phyloP scores from a whole-genome alignment of 2,797 vertebrate species.

The Euthynnus affinis region DNA sequence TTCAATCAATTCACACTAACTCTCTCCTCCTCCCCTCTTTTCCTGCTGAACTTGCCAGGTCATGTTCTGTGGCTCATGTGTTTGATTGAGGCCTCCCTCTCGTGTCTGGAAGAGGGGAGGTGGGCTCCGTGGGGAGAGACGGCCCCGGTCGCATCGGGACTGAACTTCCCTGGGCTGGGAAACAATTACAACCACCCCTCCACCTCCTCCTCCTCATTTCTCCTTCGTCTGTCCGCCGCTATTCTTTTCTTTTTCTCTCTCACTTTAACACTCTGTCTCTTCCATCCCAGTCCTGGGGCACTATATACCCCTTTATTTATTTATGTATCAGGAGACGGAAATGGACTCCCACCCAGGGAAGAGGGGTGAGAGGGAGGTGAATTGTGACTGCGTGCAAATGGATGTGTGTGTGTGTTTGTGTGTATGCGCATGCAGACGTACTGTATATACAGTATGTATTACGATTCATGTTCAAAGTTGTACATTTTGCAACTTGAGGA shows the following conservation, averaged over 20 bases:
- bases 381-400: slow-evolving; percentile 56
- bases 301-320: slow-evolving; percentile 81
- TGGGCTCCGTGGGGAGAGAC: slow-evolving; percentile 64
- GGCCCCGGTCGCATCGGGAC: slow-evolving; percentile 59
- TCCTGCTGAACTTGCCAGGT: slow-evolving; percentile 79
- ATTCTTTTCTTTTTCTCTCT: slow-evolving; percentile 64
- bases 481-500: slow-evolving; percentile 7
- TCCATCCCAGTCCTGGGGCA: slow-evolving; percentile 78
- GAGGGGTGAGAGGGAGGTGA: slow-evolving; percentile 80
- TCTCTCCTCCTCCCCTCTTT: slow-evolving; percentile 69
- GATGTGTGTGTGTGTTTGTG: slow-evolving; percentile 30
- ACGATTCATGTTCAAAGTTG: slow-evolving; percentile 2
- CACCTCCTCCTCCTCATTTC: slow-evolving; percentile 36
- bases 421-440: slow-evolving; percentile 9
- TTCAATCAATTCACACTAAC: slow-evolving; percentile 83
- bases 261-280: slow-evolving; percentile 66
- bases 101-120: slow-evolving; percentile 68
- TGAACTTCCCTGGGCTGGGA: slow-evolving; percentile 75
- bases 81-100: slow-evolving; percentile 80
- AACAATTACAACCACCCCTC: slow-evolving; percentile 75
- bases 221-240: slow-evolving; percentile 52
- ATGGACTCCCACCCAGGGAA: slow-evolving; percentile 81
- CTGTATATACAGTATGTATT: slow-evolving; percentile 28
- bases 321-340: slow-evolving; percentile 84
- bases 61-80: slow-evolving; percentile 75